A percentile compares a stretch with the other conserved stretches of the same genome.
These are phyloP conservation scores for Dryobotodes eremita DNA, from an alignment of 2,888 invertebrate genomes.

Conservation along the genomic window DNA sequence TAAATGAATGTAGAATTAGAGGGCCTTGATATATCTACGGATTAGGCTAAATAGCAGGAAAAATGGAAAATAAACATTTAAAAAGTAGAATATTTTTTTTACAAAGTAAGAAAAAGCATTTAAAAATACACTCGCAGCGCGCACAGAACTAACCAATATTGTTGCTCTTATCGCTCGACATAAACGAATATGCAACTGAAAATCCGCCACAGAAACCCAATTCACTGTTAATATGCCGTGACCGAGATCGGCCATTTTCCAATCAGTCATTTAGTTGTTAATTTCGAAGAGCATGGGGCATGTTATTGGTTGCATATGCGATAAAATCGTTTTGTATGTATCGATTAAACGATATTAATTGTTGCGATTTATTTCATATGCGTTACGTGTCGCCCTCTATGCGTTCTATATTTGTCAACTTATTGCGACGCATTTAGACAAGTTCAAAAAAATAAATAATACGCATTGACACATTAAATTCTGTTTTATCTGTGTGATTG, in stretches of 20 bases:
- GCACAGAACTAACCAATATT: constrained; percentile 74
- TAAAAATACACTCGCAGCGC: constrained; percentile 67
- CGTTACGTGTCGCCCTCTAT: constrained; percentile 63
- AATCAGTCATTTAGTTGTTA: constrained; percentile 89
- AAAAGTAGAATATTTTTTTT: constrained; percentile 27
- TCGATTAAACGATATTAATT: constrained; percentile 79
- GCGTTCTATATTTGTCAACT: constrained; percentile 67
- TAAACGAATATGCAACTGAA: constrained; percentile 80
- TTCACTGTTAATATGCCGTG: constrained; percentile 89
- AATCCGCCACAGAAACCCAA: constrained; percentile 89
- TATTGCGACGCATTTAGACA: constrained; percentile 23
- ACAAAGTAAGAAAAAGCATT: constrained; percentile 50
- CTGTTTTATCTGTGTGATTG: constrained; percentile 30
- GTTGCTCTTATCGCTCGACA: constrained; percentile 83
- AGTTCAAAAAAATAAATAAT: constrained; percentile 11
- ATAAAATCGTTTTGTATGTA: constrained; percentile 76
- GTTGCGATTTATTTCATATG: constrained; percentile 69
- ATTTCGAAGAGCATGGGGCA: constrained; percentile 89
- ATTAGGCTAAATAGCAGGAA: constrained; percentile 76
- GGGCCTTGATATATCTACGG: neutral
- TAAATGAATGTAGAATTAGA: neutral
- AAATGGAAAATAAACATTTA: neutral
- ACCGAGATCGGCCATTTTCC: constrained; percentile 86
- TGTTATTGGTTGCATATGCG: constrained; percentile 86
- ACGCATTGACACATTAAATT: constrained; percentile 17